Percentiles rank a stretch among this genome's conserved stretches.
Evolutionary conservation across 1,140 invertebrate genomes (phyloP).

Genomic region (Teleogryllus occipitalis): DNA sequence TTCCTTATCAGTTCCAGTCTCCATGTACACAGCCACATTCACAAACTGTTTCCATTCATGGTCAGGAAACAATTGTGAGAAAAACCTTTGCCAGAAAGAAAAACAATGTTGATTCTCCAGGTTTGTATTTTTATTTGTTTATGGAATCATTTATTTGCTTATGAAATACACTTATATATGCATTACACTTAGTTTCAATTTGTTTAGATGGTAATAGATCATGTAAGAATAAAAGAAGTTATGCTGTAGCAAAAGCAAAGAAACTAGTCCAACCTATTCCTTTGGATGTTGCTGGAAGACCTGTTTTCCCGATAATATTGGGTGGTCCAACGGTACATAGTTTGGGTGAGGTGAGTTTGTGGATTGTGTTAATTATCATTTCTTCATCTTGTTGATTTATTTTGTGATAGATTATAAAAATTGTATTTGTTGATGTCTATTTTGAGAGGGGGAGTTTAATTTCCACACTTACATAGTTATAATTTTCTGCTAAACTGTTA

Average conservation of each 20-base stretch:
- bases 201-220: background rate
- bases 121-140: background rate
- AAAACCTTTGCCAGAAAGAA: background rate
- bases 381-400: slow-evolving; percentile 9
- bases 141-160: background rate
- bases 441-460: too few relatives aligned
- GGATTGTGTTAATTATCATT: background rate
- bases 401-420: background rate
- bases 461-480: too few relatives aligned
- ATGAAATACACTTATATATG: background rate
- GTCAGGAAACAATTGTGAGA: background rate
- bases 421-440: too few relatives aligned
- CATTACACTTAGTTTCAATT: background rate
- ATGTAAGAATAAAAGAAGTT: background rate
- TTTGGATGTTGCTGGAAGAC: slow-evolving; percentile 56
- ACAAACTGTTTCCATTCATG: too few relatives aligned
- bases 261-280: slow-evolving; percentile 54
- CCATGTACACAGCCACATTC: too few relatives aligned
- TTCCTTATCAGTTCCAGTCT: too few relatives aligned
- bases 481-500: too few relatives aligned
- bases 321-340: slow-evolving; percentile 67
- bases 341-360: slow-evolving; percentile 56
- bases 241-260: slow-evolving; percentile 31
- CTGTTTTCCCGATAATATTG: slow-evolving; percentile 65
- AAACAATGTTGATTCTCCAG: background rate